Percentiles rank a stretch among this genome's conserved stretches.
These are phyloP conservation scores for Lates calcarifer DNA, from an alignment of 2,113 vertebrate genomes.

Conservation along the genomic window DNA sequence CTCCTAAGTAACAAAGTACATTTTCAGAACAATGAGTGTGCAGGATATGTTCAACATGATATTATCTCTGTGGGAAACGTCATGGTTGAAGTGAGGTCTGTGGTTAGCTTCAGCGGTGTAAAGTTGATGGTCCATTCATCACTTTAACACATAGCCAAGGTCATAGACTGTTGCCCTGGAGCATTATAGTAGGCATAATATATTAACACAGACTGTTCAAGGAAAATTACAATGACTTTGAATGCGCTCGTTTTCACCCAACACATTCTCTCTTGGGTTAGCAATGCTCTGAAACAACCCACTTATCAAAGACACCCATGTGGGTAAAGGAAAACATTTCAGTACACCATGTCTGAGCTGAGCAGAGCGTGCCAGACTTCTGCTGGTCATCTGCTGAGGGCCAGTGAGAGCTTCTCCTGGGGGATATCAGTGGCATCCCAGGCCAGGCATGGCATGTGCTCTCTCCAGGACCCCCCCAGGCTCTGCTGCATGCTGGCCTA, in stretches of 20 bases:
- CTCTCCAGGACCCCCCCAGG: slow-evolving; percentile 63
- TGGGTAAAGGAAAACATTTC: slow-evolving; percentile 64
- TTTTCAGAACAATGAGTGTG: slow-evolving; percentile 12
- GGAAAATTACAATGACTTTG: slow-evolving; percentile 67
- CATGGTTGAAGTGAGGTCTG: slow-evolving; percentile 58
- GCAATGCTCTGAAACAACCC: slow-evolving; percentile 38
- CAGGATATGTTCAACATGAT: slow-evolving; percentile 43
- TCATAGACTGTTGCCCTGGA: slow-evolving; percentile 62
- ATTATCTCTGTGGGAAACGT: slow-evolving; percentile 61
- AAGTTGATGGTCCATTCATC: slow-evolving; percentile 71
- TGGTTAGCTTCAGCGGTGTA: slow-evolving; percentile 56
- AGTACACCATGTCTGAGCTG: slow-evolving; percentile 29
- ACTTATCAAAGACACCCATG: slow-evolving; percentile 63
- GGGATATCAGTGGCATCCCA: slow-evolving; percentile 69
- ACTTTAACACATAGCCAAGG: slow-evolving; percentile 68
- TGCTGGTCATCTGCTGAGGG: slow-evolving; percentile 72
- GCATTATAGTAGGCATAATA: slow-evolving; percentile 60
- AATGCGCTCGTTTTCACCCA: slow-evolving; percentile 43
- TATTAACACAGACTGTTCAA: slow-evolving; percentile 62
- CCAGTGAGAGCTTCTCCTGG: slow-evolving; percentile 61
- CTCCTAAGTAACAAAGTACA: background rate
- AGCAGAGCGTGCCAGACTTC: slow-evolving; percentile 46
- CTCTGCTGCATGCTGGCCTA: slow-evolving; percentile 70
- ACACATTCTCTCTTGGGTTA: slow-evolving; percentile 45
- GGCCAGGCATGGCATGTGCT: slow-evolving; percentile 73